phyloP scores from a whole-genome alignment of 37 sponge, comb jelly and placozoan genomes.

The Halisarca cf. caerulea region DNA sequence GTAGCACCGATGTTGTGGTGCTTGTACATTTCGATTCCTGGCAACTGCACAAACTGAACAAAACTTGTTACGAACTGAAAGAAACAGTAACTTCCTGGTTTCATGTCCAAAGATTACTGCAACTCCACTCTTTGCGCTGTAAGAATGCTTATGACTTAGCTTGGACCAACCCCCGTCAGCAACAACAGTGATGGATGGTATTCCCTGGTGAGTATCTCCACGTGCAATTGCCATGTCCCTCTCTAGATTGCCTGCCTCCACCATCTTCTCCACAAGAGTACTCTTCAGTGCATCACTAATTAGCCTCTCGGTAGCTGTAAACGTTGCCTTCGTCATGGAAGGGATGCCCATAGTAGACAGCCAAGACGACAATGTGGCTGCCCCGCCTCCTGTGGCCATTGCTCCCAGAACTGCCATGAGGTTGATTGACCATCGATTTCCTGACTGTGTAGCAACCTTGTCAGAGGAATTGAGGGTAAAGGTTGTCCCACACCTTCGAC shows the following conservation, averaged over 20 bases:
- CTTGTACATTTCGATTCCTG: no score
- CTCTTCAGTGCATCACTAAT: background rate
- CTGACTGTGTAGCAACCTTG: background rate
- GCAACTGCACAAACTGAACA: no score
- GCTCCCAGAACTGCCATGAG: slow-evolving; percentile 9
- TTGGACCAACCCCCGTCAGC: slow-evolving; percentile 23
- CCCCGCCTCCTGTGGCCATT: background rate
- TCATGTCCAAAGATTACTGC: no score
- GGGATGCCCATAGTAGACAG: slow-evolving; percentile 19
- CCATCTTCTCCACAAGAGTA: background rate
- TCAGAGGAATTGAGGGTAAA: background rate
- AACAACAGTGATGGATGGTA: slow-evolving; percentile 9
- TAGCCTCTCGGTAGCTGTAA: slow-evolving; percentile 13
- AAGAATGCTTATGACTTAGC: slow-evolving; percentile 11
- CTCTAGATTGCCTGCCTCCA: background rate
- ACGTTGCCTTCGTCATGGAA: background rate
- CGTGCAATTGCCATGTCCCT: background rate
- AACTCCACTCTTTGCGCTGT: slow-evolving; percentile 11
- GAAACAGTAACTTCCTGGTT: no score
- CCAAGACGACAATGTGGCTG: background rate
- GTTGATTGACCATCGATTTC: slow-evolving; percentile 13
- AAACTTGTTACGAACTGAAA: no score
- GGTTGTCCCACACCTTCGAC: background rate
- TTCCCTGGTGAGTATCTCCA: background rate
- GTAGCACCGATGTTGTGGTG: no score